These are phyloP conservation scores for Marcusenius ussheri DNA, from an alignment of 2,113 vertebrate genomes.

Conservation along the genomic window DNA sequence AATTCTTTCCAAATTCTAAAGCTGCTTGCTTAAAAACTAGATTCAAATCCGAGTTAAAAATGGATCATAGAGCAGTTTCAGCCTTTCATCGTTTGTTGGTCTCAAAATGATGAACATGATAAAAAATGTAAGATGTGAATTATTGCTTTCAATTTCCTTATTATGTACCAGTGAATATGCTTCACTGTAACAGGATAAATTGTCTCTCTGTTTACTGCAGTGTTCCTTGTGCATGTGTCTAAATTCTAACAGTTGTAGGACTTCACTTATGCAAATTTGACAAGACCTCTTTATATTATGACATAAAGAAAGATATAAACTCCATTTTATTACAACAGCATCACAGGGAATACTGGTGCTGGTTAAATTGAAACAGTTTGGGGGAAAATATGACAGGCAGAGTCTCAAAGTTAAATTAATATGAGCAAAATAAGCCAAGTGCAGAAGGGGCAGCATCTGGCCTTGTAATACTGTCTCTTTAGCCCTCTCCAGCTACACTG, in stretches of 20 bases:
- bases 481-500: constrained; percentile 34
- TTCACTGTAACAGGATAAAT: not conserved
- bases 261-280: not conserved
- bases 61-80: not conserved
- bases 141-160: not conserved
- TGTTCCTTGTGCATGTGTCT: not conserved
- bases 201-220: not conserved
- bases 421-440: not conserved
- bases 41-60: not conserved
- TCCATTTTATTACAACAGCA: not conserved
- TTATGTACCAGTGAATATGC: not conserved
- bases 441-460: not conserved
- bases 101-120: not conserved
- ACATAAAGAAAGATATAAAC: not conserved
- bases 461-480: not conserved
- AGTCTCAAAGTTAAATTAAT: constrained; percentile 4
- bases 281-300: not conserved
- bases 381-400: not conserved
- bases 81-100: not conserved
- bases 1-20: not conserved
- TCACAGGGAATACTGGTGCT: not conserved
- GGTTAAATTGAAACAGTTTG: not conserved
- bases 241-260: not conserved
- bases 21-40: not conserved
- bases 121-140: not conserved